Evolutionary conservation across 2,888 invertebrate genomes (phyloP).

Genomic region (Rhagonycha lutea): DNA sequence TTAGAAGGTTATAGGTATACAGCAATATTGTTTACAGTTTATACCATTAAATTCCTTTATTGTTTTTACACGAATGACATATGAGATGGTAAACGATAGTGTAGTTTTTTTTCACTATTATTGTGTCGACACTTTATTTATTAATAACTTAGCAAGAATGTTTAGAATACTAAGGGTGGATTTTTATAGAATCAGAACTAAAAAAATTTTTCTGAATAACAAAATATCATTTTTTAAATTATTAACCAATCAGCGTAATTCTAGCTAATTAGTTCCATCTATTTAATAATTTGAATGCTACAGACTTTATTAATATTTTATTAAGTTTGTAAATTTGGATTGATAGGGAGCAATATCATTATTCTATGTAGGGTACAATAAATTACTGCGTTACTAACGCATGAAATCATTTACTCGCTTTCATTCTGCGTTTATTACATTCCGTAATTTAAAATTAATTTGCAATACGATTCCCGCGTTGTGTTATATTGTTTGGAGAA

Average conservation of each 20-base stretch:
- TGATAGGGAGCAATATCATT: slow-evolving; percentile 27
- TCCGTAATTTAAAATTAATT: slow-evolving; percentile 31
- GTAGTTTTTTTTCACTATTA: neutral
- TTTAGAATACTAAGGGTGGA: no score
- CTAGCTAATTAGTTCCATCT: neutral
- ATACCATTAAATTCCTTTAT: neutral
- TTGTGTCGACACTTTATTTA: neutral
- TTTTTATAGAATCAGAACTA: no score
- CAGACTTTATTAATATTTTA: slow-evolving; percentile 28
- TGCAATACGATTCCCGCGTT: slow-evolving; percentile 30
- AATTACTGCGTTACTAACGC: slow-evolving; percentile 28
- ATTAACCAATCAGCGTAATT: neutral
- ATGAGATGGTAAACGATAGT: neutral
- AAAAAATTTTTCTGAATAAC: neutral
- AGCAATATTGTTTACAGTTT: neutral
- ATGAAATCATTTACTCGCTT: slow-evolving; percentile 31
- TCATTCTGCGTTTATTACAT: slow-evolving; percentile 29
- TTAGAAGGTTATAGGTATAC: no score
- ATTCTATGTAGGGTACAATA: slow-evolving; percentile 26
- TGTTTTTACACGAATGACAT: neutral
- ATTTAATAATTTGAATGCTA: slow-evolving; percentile 11
- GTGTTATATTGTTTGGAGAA: slow-evolving; percentile 30
- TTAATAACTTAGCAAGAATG: neutral
- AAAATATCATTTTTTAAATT: neutral
- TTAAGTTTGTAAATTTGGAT: slow-evolving; percentile 23